Evolutionary conservation across 2,888 invertebrate species (phyloP), one percentile per base, ranked within the genome.

Genomic region (Melanostoma mellinum): DNA sequence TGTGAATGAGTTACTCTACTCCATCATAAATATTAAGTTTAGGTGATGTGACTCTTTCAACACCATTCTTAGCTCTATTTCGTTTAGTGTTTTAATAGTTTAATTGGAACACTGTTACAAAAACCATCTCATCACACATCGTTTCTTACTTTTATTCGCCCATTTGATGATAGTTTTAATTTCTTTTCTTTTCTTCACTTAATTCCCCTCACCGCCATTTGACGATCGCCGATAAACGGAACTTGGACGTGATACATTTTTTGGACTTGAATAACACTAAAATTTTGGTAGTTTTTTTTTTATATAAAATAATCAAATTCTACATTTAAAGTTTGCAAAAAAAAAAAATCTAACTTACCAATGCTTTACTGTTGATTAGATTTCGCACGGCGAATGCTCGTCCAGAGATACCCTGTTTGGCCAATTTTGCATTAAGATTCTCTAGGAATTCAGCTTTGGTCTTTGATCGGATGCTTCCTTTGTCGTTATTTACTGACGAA

Each of bases 351-450:
- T 1, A 20, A 20, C 20, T 92, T 91, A 94, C 94, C 93, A 95
- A 94, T 72, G 95, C 94, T 88, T 94, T 95, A 88, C 93, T 94
- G 90, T 94, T 95, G 88, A 96, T 95, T 88, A 95, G 93, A 87
- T 95, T 95, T 61, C 96, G 92, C 67, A 96, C 95, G 85, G 93
- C 93, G 87, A 92, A 93, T 67, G 95, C 95, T 86, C 94, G 93
- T 88, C 93, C 92, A 46, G 93, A 91, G 86, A 93, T 93, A 86
- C 92, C 91, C 89, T 94, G 94, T 87, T 94, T 93, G 60, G 94
- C 93, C 87, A 97, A 91, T 88, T 96, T 96, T 9, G 96, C 96
- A 87, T 97, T 97, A 85, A 97, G 91, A 88, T 96, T 96, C 92
- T 96, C 96, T 65, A 96, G 92, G 90, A 96, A 96, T 89, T 94